Percentiles rank a stretch among this genome's conserved stretches.
Evolutionary conservation across 1,140 invertebrate species (phyloP).

Genomic region (Conopomorpha cramerella): DNA sequence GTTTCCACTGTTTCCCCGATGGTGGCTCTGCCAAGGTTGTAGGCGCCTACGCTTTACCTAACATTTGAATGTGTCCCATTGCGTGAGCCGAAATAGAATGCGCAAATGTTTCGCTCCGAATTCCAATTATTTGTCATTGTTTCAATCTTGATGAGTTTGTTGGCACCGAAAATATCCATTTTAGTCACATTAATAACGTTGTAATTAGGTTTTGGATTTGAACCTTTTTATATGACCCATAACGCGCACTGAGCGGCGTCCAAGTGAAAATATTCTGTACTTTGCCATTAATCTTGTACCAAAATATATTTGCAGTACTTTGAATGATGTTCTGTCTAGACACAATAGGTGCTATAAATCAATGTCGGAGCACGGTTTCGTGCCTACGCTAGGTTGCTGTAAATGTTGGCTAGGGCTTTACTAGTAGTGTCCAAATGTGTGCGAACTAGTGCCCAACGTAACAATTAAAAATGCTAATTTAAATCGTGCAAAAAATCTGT

Average conservation of each 20-base stretch:
- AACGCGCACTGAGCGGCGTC: no score
- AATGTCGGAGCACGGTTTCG: constrained; percentile 21
- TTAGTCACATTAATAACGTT: constrained; percentile 9
- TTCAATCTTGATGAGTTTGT: constrained; percentile 23
- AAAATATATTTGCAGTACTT: constrained; percentile 10
- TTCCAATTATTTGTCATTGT: constrained; percentile 46
- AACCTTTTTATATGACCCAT: neutral
- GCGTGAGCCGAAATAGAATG: constrained; percentile 44
- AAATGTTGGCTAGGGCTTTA: no score
- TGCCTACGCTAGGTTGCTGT: no score
- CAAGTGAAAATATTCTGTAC: no score
- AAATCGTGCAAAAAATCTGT: no score
- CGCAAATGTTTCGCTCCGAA: constrained; percentile 37
- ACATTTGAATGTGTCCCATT: constrained; percentile 22
- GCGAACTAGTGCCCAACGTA: no score
- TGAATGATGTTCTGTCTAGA: constrained; percentile 17
- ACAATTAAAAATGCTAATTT: no score
- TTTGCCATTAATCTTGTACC: no score
- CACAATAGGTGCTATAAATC: constrained; percentile 29
- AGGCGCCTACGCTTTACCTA: constrained; percentile 46
- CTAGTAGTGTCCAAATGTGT: no score
- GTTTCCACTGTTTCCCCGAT: constrained; percentile 34
- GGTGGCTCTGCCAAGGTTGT: constrained; percentile 35
- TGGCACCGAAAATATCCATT: constrained; percentile 17
- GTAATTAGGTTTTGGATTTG: neutral